A percentile compares a stretch with the other conserved stretches of the same genome.
phyloP scores from a whole-genome alignment of 2,888 invertebrate genomes.

The Rhyacophila evoluta region DNA sequence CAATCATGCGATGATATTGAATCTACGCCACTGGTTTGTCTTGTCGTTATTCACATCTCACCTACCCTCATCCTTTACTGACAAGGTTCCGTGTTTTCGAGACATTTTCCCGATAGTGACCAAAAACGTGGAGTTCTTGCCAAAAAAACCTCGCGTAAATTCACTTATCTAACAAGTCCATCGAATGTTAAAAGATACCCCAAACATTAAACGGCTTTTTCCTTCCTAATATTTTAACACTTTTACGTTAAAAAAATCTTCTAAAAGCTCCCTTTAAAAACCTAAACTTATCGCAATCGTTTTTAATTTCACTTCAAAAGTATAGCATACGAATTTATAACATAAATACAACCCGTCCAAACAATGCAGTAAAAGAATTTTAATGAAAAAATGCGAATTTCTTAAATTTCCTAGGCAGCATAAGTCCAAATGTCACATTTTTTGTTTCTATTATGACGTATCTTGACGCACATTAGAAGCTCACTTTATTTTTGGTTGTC shows the following conservation, averaged over 20 bases:
- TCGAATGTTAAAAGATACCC: conserved; percentile 7
- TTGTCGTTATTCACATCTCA: conserved; percentile 18
- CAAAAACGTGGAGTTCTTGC: neutral
- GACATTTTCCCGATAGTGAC: conserved; percentile 22
- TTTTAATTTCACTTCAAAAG: no score
- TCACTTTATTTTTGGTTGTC: no score
- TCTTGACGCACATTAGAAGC: no score
- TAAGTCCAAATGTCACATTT: no score
- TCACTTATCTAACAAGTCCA: neutral
- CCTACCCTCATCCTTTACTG: neutral
- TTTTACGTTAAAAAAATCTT: neutral
- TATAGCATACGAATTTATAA: no score
- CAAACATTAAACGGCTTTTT: neutral
- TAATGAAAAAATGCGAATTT: no score
- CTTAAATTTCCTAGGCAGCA: no score
- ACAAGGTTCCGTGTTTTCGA: conserved; percentile 12
- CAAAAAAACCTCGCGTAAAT: neutral
- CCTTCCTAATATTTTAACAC: neutral
- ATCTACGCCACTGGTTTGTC: neutral
- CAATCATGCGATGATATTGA: no score
- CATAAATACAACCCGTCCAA: no score
- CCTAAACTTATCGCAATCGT: no score
- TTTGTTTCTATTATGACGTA: no score
- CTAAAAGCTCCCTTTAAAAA: neutral
- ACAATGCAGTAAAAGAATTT: no score